Percentiles rank a stretch among this genome's conserved stretches.
These are phyloP conservation scores for Oscheius sp. DNA, from an alignment of 2,888 invertebrate genomes.

Conservation along the genomic window DNA sequence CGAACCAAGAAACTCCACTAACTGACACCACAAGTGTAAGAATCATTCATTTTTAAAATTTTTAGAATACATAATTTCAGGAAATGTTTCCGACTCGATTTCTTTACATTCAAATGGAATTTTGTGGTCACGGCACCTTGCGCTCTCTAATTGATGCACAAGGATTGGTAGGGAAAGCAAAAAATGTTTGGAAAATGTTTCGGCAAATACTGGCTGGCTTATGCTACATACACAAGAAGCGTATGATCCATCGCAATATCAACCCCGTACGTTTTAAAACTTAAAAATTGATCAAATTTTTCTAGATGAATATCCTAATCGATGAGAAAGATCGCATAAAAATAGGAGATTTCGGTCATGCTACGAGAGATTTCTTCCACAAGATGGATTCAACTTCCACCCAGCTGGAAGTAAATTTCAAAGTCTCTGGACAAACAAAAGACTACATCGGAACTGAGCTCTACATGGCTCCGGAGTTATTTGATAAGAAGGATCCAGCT, in stretches of 20 bases:
- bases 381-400: not conserved
- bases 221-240: not conserved
- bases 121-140: not conserved
- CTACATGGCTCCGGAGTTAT: not conserved
- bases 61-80: too few relatives aligned
- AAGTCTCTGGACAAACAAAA: not conserved
- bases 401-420: not conserved
- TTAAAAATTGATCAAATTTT: too few relatives aligned
- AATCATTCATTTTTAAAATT: too few relatives aligned
- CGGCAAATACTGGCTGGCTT: conserved; percentile 85
- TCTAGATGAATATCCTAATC: not conserved
- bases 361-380: not conserved
- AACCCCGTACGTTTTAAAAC: not conserved
- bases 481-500: conserved; percentile 53
- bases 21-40: too few relatives aligned
- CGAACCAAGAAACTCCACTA: too few relatives aligned
- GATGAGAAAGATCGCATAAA: conserved; percentile 62
- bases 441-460: conserved; percentile 39
- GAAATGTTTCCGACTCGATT: too few relatives aligned
- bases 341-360: not conserved
- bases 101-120: not conserved
- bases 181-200: conserved; percentile 82
- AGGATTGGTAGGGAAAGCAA: conserved; percentile 2
- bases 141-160: not conserved
- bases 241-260: not conserved